phyloP scores from a whole-genome alignment of 1,140 invertebrate species.

The Monomorium pharaonis region DNA sequence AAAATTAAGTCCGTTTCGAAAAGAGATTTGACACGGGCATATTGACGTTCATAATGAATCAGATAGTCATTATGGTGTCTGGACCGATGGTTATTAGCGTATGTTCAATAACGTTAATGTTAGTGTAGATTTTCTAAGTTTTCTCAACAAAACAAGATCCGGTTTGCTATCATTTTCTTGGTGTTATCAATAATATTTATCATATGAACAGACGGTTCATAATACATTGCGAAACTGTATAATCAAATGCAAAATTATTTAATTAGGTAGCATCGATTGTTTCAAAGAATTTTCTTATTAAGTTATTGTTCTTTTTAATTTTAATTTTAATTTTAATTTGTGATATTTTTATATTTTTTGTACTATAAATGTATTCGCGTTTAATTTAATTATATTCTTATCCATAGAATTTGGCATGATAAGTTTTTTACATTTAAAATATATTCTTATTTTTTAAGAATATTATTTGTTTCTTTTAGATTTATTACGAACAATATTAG shows the following conservation, averaged over 20 bases:
- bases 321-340: not conserved
- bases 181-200: slow-evolving; percentile 24
- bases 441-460: not conserved
- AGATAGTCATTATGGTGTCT: slow-evolving; percentile 6
- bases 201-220: not conserved
- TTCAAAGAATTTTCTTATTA: not conserved
- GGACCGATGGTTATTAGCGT: slow-evolving; percentile 1
- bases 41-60: slow-evolving; percentile 35
- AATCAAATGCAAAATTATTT: not conserved
- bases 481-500: not conserved
- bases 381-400: not conserved
- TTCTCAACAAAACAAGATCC: not conserved
- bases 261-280: not conserved
- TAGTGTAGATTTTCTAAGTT: slow-evolving; percentile 29
- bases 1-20: slow-evolving; percentile 18
- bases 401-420: not conserved
- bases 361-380: too few relatives aligned
- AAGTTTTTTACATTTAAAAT: not conserved
- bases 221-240: not conserved
- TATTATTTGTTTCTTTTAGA: not conserved
- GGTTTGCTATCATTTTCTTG: not conserved
- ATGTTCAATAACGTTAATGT: slow-evolving; percentile 20
- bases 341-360: not conserved
- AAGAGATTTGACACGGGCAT: not conserved
- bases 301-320: not conserved